Base-by-base conservation (phyloP, 37 sponge, comb jelly and placozoan genomes). In the Hexactinellida sp. region DNA sequence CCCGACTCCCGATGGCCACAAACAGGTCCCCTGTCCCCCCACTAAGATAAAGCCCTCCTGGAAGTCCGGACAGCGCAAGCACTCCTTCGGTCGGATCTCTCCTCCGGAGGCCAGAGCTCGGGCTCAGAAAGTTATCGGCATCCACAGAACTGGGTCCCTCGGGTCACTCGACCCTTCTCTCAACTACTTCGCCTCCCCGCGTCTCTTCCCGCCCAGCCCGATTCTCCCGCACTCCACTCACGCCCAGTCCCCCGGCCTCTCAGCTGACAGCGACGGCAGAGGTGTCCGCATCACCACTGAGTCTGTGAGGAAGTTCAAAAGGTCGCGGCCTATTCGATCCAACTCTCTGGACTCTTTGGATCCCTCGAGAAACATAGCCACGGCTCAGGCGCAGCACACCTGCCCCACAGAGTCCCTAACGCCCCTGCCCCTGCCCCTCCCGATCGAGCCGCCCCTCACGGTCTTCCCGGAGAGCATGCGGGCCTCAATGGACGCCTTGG, bases 171-270 rank as follows among this genome's bases (percentile, higher is more conserved):
- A 63, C 30, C 76, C 32, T 32, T 63, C 76, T 63, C 76, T 63
- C 25, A 63, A 63, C 34, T 63, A 63, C 13, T 63, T 63, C 76
- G 76, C 76, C 21, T 63, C 76, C 5, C 76, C 76, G 3, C 76
- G 76, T 28, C 76, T 63, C 25, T 63, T 63, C 76, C 76, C 76
- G 25, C 76, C 76, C 76, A 63, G 76, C 30, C 76, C 76, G 19
- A 63, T 63, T n/a, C 76, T 63, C 3, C 21, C 76, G 5, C 76
- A 63, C 34, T 63, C 76, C 21, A 7, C 3, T n/a, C 25, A 21
- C 76, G 13, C 19, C 3, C 3, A 23, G 3, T 63, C 76, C 34
- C 76, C 76, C 76, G 5, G 5, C 32, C 19, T 63, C 5, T 63
- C 76, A 23, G 13, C 32, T 63, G 32, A 23, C 34, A 63, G 76